phyloP scores from a whole-genome alignment of 2,888 invertebrate species.

The Antitype chi region DNA sequence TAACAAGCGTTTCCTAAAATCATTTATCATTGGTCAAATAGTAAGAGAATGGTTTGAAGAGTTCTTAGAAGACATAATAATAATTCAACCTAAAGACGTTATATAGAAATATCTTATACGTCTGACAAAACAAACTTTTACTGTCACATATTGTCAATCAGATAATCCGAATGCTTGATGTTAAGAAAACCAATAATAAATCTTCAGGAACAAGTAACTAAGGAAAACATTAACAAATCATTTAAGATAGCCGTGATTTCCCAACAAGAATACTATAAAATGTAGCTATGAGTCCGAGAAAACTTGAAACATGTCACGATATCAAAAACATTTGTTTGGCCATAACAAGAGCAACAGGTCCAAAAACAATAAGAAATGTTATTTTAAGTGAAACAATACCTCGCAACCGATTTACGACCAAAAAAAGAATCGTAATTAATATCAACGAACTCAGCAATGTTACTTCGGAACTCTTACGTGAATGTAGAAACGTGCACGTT shows the following conservation, averaged over 20 bases:
- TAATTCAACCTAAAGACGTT: conserved; percentile 35
- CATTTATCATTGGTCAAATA: conserved; percentile 77
- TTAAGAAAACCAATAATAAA: not conserved
- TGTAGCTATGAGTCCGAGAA: not conserved
- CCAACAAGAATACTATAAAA: not conserved
- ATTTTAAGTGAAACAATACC: conserved; percentile 48
- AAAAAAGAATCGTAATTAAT: conserved; percentile 71
- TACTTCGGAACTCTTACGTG: conserved; percentile 65
- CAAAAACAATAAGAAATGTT: conserved; percentile 34
- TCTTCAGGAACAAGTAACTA: not conserved
- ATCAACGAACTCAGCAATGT: conserved; percentile 59
- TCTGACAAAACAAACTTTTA: conserved; percentile 23
- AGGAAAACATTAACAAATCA: conserved; percentile 16
- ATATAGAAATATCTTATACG: conserved; percentile 31
- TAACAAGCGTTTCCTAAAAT: conserved; percentile 77
- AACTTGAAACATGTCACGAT: not conserved
- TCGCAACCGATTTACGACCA: conserved; percentile 52
- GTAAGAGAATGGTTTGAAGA: conserved; percentile 64
- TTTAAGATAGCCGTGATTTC: not conserved
- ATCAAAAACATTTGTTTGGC: not conserved
- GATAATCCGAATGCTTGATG: not conserved
- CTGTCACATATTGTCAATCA: not conserved
- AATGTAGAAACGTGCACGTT: conserved; percentile 68
- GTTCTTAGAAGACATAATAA: conserved; percentile 58
- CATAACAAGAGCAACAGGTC: conserved; percentile 35